These are phyloP conservation scores for Petrophora chlorosata DNA, from an alignment of 2,888 invertebrate genomes.

Conservation along the genomic window DNA sequence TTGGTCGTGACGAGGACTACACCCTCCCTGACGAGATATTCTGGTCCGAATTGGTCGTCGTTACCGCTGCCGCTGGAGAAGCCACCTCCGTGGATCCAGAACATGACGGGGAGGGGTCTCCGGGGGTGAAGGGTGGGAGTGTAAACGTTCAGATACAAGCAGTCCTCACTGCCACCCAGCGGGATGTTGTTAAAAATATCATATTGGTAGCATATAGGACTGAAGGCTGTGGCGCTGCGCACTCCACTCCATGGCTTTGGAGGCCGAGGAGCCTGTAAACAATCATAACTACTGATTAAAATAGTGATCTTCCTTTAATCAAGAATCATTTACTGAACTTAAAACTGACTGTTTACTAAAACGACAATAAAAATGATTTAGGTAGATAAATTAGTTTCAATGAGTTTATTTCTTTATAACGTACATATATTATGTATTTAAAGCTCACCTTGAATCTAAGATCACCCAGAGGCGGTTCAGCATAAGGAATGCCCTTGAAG, in stretches of 20 bases:
- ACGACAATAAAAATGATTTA: too few relatives aligned
- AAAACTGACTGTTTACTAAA: too few relatives aligned
- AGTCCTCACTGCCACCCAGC: constrained; percentile 54
- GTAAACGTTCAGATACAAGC: constrained; percentile 60
- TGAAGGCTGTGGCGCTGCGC: constrained; percentile 52
- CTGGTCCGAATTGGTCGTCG: constrained; percentile 44
- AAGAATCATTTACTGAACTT: too few relatives aligned
- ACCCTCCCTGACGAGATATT: constrained; percentile 46
- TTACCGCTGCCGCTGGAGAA: constrained; percentile 47
- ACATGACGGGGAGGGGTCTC: constrained; percentile 51
- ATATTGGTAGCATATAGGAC: constrained; percentile 50
- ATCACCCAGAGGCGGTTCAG: constrained; percentile 70
- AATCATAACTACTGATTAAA: neutral
- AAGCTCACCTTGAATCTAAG: constrained; percentile 72
- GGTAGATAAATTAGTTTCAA: too few relatives aligned
- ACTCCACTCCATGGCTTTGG: constrained; percentile 55
- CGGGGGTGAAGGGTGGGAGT: constrained; percentile 45
- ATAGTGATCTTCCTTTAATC: too few relatives aligned
- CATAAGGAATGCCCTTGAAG: constrained; percentile 75
- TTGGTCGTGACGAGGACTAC: constrained; percentile 52
- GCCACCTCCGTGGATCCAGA: constrained; percentile 53
- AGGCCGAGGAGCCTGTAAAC: constrained; percentile 48
- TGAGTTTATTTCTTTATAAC: too few relatives aligned
- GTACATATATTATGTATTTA: too few relatives aligned
- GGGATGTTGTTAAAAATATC: constrained; percentile 20